A percentile compares a stretch with the other conserved stretches of the same genome.
phyloP scores from a whole-genome alignment of 1,140 invertebrate genomes.

The Drosophila suzukii region DNA sequence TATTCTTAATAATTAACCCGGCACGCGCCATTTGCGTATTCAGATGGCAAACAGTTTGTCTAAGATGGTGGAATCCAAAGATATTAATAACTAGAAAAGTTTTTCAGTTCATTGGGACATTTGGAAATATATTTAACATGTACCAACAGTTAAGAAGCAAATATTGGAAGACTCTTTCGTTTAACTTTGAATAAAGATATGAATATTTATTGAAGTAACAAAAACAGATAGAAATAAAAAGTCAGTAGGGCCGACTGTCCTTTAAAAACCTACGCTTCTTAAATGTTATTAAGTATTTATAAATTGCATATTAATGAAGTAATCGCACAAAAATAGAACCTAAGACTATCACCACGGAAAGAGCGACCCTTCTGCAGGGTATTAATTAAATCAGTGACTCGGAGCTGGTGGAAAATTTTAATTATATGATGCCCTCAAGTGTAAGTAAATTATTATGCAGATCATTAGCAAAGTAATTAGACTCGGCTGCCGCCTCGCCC shows the following conservation, averaged over 20 bases:
- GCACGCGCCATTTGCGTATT: slow-evolving; percentile 65
- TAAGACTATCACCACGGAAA: background rate
- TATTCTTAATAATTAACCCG: slow-evolving; percentile 70
- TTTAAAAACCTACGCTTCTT: background rate
- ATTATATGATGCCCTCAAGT: slow-evolving; percentile 69
- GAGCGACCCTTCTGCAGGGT: slow-evolving; percentile 1
- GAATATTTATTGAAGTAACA: no score
- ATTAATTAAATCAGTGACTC: slow-evolving; percentile 35
- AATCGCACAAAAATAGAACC: background rate
- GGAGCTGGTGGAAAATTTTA: slow-evolving; percentile 41
- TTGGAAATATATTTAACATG: no score
- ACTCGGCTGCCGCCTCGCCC: slow-evolving; percentile 8
- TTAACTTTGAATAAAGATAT: no score
- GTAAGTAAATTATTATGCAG: slow-evolving; percentile 74
- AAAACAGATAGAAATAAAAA: no score
- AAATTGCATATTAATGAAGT: background rate
- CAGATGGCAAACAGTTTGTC: slow-evolving; percentile 53
- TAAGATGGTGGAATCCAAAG: background rate
- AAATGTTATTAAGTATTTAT: background rate
- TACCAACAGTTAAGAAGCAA: no score
- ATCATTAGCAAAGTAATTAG: slow-evolving; percentile 78
- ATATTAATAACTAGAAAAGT: background rate
- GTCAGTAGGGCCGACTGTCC: background rate
- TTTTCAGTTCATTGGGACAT: background rate
- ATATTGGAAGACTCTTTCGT: no score